These are phyloP conservation scores for Drosophila testacea DNA, from an alignment of 2,888 invertebrate species.

Conservation along the genomic window DNA sequence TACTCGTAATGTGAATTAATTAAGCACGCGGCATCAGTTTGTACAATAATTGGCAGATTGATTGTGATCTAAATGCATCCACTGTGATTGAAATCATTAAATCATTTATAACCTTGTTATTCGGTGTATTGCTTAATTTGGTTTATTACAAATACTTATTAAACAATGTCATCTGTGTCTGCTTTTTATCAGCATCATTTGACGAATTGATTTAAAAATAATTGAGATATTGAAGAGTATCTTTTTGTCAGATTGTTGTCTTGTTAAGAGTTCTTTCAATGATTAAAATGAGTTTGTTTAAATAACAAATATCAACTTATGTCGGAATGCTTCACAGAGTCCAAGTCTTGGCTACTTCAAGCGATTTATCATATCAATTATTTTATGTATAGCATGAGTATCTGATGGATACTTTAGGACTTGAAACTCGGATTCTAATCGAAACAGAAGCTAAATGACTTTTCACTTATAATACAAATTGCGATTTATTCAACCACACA, in stretches of 20 bases:
- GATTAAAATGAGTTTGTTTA: no score
- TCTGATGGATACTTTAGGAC: background rate
- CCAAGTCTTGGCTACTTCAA: background rate
- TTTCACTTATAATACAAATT: slow-evolving; percentile 30
- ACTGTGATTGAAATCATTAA: slow-evolving; percentile 4
- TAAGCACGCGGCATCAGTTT: slow-evolving; percentile 13
- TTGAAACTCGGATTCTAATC: background rate
- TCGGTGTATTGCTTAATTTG: background rate
- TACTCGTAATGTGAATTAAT: slow-evolving; percentile 23
- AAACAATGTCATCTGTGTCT: no score
- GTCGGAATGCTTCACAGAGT: background rate
- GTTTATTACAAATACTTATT: background rate
- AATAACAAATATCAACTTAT: no score
- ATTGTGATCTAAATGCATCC: slow-evolving; percentile 1
- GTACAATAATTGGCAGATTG: background rate
- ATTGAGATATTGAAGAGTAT: no score
- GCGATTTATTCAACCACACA: slow-evolving; percentile 26
- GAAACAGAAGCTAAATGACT: slow-evolving; percentile 10
- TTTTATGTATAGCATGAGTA: background rate
- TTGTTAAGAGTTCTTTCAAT: no score
- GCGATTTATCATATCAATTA: slow-evolving; percentile 16
- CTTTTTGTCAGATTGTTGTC: no score
- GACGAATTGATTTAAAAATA: no score
- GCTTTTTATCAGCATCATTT: no score
- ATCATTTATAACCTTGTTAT: slow-evolving; percentile 1